Evolutionary conservation across 1,140 invertebrate species (phyloP), one percentile per base, ranked within the genome.

Genomic region (Ceratitis capitata): DNA sequence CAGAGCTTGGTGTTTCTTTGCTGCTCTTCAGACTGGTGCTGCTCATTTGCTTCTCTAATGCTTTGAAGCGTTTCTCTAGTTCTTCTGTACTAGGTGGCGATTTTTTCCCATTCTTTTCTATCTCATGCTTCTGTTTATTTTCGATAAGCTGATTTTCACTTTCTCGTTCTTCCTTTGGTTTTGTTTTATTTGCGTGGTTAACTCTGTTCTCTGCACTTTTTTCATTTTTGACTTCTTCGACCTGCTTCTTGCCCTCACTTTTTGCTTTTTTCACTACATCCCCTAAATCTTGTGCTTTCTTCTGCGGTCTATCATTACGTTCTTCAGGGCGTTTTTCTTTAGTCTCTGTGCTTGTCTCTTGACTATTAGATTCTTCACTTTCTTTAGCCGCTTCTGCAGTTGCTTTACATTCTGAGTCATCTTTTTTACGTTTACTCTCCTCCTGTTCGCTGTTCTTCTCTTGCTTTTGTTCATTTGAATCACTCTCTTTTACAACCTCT

Each of bases 51-150:
- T 88, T 89, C 84, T 91, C 90, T 35, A 91, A 56, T 19, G 90
- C 90, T 64, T 89, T 86, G 61, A 90, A 91, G 2, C 90, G 89
- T 56, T 89, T 91, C 42, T 91, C 90, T 1, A 91, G 83, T 82
- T 91, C 90, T 35, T 90, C 90, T 0, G 90, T 91, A 4, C 89
- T 89, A 0, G 90, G 90, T 3, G 90, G 90, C 0, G 87, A 56
- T 47, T 88, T 91, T 2, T 86, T 29, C 86, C 3, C 83, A 51
- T 14, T n/a, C 49, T 85, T 35, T 53, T 82, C n/a, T n/a, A n/a
- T n/a, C n/a, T n/a, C n/a, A n/a, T n/a, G n/a, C n/a, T n/a, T n/a
- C n/a, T n/a, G n/a, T n/a, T n/a, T n/a, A n/a, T n/a, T n/a, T n/a
- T n/a, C n/a, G n/a, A n/a, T n/a, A n/a, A n/a, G n/a, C n/a, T 7